A percentile compares a stretch with the other conserved stretches of the same genome.
Evolutionary conservation across 2,888 invertebrate species (phyloP).

Genomic region (Chymomyza caudatula): DNA sequence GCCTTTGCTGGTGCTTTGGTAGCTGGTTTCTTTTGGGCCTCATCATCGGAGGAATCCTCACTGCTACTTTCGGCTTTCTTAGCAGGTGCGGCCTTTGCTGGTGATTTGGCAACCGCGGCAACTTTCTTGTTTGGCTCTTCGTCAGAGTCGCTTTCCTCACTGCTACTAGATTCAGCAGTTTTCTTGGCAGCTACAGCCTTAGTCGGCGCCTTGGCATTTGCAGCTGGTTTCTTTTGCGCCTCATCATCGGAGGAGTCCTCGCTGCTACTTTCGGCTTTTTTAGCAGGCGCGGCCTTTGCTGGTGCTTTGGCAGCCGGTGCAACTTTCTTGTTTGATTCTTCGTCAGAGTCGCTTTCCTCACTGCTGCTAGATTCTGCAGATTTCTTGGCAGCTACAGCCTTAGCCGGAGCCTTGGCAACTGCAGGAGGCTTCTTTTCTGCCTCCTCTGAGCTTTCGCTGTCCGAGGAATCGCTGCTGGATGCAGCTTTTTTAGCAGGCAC

Average conservation of each 20-base stretch:
- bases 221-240: slow-evolving; percentile 27
- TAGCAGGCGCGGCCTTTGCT: slow-evolving; percentile 43
- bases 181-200: slow-evolving; percentile 22
- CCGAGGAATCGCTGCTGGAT: slow-evolving; percentile 60
- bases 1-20: slow-evolving; percentile 38
- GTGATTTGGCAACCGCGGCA: slow-evolving; percentile 56
- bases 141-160: slow-evolving; percentile 68
- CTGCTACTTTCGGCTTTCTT: slow-evolving; percentile 63
- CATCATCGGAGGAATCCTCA: slow-evolving; percentile 78
- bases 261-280: slow-evolving; percentile 42
- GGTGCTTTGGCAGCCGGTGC: slow-evolving; percentile 57
- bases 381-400: slow-evolving; percentile 21
- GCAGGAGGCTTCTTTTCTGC: slow-evolving; percentile 26
- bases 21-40: slow-evolving; percentile 41
- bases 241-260: slow-evolving; percentile 25
- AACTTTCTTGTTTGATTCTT: slow-evolving; percentile 46
- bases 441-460: slow-evolving; percentile 48
- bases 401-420: slow-evolving; percentile 10
- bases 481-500: slow-evolving; percentile 34
- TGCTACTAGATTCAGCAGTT: slow-evolving; percentile 51
- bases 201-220: slow-evolving; percentile 7
- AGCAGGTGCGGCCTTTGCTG: slow-evolving; percentile 42
- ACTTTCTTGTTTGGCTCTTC: slow-evolving; percentile 51
- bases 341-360: slow-evolving; percentile 69
- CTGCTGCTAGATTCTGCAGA: slow-evolving; percentile 52